phyloP scores from a whole-genome alignment of 2,113 vertebrate species.

The Oncorhynchus kisutch region DNA sequence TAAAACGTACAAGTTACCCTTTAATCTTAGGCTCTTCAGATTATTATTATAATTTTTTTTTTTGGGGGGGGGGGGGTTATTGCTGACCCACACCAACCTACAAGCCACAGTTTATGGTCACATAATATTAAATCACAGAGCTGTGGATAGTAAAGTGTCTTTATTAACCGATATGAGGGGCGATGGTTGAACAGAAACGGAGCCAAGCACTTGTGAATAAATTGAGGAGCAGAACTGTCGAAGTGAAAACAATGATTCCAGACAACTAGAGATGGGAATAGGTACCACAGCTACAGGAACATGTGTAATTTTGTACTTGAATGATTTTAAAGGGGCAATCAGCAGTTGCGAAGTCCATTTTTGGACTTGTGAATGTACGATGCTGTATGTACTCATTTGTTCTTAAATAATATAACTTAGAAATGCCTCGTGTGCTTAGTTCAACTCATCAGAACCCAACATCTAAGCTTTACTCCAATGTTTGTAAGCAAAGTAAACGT shows the following conservation, averaged over 20 bases:
- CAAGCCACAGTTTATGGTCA: constrained; percentile 46
- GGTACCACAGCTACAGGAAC: too few species aligned
- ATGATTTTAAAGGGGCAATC: too few species aligned
- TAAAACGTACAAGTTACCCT: constrained; percentile 62
- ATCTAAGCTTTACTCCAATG: too few species aligned
- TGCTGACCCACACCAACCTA: constrained; percentile 58
- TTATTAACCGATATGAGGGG: constrained; percentile 53
- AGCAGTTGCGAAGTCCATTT: too few species aligned
- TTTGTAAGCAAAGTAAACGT: too few species aligned
- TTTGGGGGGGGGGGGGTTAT: background rate
- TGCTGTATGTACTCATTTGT: too few species aligned
- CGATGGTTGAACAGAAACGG: constrained; percentile 13
- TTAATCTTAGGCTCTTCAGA: constrained; percentile 65
- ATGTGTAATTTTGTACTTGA: too few species aligned
- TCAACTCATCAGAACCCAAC: too few species aligned
- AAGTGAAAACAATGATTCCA: background rate
- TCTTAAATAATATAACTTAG: too few species aligned
- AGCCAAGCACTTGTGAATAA: constrained; percentile 14
- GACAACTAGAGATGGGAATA: too few species aligned
- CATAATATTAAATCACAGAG: constrained; percentile 50
- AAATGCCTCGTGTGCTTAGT: too few species aligned
- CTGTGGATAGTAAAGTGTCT: constrained; percentile 43
- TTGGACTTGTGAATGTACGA: too few species aligned
- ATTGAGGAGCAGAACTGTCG: background rate
- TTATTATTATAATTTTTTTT: constrained; percentile 18